A percentile compares a stretch with the other conserved stretches of the same genome.
Evolutionary conservation across 1,140 invertebrate species (phyloP).

Genomic region (Drosophila repleta): DNA sequence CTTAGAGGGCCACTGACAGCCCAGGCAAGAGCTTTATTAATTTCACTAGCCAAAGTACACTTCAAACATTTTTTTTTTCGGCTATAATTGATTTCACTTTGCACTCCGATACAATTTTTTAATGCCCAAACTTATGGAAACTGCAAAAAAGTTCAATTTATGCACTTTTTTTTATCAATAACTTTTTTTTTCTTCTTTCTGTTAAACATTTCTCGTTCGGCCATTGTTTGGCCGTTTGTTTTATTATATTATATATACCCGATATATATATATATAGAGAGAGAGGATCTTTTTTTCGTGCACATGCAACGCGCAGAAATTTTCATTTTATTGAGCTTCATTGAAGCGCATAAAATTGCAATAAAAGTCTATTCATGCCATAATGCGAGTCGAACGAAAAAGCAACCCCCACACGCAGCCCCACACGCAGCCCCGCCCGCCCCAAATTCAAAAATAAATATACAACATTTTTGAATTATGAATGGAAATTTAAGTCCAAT

Average conservation of each 20-base stretch:
- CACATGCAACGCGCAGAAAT: slow-evolving; percentile 39
- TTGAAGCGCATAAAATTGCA: slow-evolving; percentile 80
- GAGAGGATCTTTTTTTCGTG: slow-evolving; percentile 13
- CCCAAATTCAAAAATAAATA: slow-evolving; percentile 13
- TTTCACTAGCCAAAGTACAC: slow-evolving; percentile 57
- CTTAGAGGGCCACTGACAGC: too few species aligned
- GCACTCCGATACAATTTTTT: slow-evolving; percentile 38
- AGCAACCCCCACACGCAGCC: slow-evolving; percentile 10
- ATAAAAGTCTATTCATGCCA: slow-evolving; percentile 71
- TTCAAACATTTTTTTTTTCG: slow-evolving; percentile 61
- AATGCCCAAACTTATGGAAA: slow-evolving; percentile 28
- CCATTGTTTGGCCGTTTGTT: slow-evolving; percentile 30
- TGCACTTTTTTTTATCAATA: slow-evolving; percentile 31
- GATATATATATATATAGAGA: neutral
- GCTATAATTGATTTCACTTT: slow-evolving; percentile 72
- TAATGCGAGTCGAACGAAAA: slow-evolving; percentile 36
- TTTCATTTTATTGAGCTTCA: slow-evolving; percentile 77
- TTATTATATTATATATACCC: slow-evolving; percentile 28
- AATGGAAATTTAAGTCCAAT: slow-evolving; percentile 73
- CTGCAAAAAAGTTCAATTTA: slow-evolving; percentile 53
- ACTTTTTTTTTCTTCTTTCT: slow-evolving; percentile 40
- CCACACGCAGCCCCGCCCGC: neutral
- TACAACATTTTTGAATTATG: slow-evolving; percentile 67
- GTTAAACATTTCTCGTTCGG: slow-evolving; percentile 44
- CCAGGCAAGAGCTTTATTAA: slow-evolving; percentile 54